phyloP scores from a whole-genome alignment of 2,113 vertebrate genomes.

The Pituophis catenifer region DNA sequence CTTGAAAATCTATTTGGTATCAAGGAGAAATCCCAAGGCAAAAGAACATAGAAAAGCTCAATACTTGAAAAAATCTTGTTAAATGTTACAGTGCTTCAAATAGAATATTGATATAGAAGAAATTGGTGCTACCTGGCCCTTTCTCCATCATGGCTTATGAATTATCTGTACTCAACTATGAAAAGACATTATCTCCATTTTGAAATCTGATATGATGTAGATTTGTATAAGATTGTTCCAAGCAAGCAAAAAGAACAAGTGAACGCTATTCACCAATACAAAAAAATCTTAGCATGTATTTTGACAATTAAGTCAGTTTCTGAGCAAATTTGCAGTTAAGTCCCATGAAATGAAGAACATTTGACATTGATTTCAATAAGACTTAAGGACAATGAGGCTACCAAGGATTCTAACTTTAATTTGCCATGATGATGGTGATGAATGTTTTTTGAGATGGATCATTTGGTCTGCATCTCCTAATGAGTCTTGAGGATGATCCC shows the following conservation, averaged over 20 bases:
- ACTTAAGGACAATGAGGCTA: background rate
- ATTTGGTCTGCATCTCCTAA: background rate
- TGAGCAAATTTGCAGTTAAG: background rate
- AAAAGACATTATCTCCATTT: background rate
- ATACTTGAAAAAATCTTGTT: background rate
- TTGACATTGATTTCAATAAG: background rate
- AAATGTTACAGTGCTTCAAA: background rate
- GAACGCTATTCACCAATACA: background rate
- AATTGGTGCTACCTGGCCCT: background rate
- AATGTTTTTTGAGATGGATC: background rate
- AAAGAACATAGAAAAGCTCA: background rate
- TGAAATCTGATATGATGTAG: background rate
- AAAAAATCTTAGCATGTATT: background rate
- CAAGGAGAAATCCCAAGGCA: background rate
- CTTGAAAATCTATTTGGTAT: background rate
- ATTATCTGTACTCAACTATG: background rate
- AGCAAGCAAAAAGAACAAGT: background rate
- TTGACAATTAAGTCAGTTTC: background rate
- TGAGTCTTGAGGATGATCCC: background rate
- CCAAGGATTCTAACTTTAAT: background rate
- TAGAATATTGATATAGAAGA: background rate
- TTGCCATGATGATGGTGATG: background rate
- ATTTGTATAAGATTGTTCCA: background rate
- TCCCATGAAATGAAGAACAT: background rate
- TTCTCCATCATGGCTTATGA: background rate